Conservation (phyloP, 2,888 invertebrate genomes). For the Napeogenes sylphis region DNA sequence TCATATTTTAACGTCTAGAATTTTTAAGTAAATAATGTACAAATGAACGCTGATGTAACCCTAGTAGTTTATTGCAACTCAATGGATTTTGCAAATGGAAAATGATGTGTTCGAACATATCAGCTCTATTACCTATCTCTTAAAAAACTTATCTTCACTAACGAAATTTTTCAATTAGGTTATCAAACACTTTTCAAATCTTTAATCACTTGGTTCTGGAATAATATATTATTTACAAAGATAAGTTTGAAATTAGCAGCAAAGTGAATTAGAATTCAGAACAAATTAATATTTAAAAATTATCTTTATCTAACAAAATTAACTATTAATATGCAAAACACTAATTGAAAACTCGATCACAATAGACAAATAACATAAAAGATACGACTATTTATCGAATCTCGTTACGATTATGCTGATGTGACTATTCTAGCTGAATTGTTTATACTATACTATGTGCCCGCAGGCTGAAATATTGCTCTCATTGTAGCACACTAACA, state of each 20-base stretch:
- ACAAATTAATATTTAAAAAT: no score
- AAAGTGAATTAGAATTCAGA: no score
- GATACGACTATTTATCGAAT: conserved; percentile 13
- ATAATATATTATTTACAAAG: no score
- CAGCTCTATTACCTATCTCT: background rate
- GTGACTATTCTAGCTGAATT: conserved; percentile 45
- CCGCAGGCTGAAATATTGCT: conserved; percentile 57
- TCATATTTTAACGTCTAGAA: conserved; percentile 1
- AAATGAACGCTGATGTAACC: background rate
- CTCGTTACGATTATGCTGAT: conserved; percentile 39
- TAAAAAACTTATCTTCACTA: background rate
- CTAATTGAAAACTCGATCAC: conserved; percentile 7
- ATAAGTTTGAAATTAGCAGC: no score
- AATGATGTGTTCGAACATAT: background rate
- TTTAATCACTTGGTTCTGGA: no score
- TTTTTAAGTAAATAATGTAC: background rate
- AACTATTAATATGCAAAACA: background rate
- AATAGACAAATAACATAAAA: conserved; percentile 23
- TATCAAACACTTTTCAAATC: no score
- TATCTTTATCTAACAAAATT: background rate
- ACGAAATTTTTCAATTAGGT: no score
- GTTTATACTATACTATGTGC: conserved; percentile 40
- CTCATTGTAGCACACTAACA: conserved; percentile 69
- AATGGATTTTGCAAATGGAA: background rate
- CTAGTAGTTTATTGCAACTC: background rate